phyloP scores from a whole-genome alignment of 1,140 invertebrate genomes.

The Scaptomyza montana region DNA sequence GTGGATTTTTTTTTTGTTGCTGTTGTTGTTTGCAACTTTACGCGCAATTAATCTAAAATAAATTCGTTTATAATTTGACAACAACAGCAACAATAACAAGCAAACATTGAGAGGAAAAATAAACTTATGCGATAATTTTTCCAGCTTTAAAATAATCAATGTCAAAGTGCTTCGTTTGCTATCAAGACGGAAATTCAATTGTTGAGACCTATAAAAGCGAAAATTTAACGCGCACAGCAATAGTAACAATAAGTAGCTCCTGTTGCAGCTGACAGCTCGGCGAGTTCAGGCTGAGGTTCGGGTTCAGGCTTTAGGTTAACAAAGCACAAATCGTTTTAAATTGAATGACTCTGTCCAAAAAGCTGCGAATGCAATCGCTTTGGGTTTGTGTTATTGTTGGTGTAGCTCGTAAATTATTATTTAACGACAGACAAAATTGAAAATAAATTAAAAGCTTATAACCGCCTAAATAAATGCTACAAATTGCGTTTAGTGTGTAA shows the following conservation, averaged over 20 bases:
- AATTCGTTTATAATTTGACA: constrained; percentile 83
- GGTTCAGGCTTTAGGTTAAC: constrained; percentile 70
- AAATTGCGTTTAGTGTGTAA: constrained; percentile 19
- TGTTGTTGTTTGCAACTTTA: constrained; percentile 76
- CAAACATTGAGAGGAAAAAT: constrained; percentile 27
- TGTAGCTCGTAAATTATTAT: constrained; percentile 76
- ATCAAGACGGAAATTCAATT: constrained; percentile 64
- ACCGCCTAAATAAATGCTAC: constrained; percentile 64
- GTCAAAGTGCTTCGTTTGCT: constrained; percentile 36
- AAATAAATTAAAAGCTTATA: constrained; percentile 79
- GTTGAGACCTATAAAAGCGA: constrained; percentile 54
- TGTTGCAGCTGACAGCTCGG: constrained; percentile 31
- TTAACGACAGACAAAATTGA: constrained; percentile 79
- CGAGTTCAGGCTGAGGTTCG: constrained; percentile 12
- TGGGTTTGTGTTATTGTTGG: constrained; percentile 23
- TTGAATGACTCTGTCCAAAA: constrained; percentile 49
- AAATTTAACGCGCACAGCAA: constrained; percentile 21
- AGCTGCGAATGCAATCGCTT: constrained; percentile 43
- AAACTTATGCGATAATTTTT: constrained; percentile 32
- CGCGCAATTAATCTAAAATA: constrained; percentile 83
- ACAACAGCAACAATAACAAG: constrained; percentile 31
- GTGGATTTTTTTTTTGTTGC: constrained; percentile 4
- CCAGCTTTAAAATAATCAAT: constrained; percentile 69
- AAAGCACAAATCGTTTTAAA: constrained; percentile 67
- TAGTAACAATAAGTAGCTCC: constrained; percentile 38